Evolutionary conservation across 2,797 vertebrate genomes (phyloP).

Genomic region (Thalassophryne amazonica): DNA sequence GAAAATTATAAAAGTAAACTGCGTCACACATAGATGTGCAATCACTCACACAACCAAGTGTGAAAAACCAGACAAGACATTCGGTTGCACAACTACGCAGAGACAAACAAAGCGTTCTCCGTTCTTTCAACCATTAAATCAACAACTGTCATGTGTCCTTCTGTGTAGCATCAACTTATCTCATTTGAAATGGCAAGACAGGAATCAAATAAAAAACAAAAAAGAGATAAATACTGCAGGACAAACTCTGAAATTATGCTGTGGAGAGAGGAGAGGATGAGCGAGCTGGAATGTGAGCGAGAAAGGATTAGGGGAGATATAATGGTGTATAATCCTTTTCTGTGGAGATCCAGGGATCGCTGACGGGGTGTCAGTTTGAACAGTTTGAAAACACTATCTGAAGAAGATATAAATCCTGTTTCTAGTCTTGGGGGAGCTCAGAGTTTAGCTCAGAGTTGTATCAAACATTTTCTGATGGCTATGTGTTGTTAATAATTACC

Average conservation of each 20-base stretch:
- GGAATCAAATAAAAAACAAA: conserved; percentile 2
- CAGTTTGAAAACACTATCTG: conserved; percentile 20
- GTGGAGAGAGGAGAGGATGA: not conserved
- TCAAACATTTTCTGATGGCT: too few species aligned
- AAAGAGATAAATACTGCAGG: conserved; percentile 7
- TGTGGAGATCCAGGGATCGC: conserved; percentile 30
- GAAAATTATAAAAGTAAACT: conserved; percentile 33
- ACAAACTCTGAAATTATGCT: not conserved
- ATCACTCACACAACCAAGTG: not conserved
- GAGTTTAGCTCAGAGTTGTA: conserved; percentile 2
- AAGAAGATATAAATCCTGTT: conserved; percentile 23
- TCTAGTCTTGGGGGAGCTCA: conserved; percentile 5
- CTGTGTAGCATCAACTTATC: conserved; percentile 33
- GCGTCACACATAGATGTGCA: not conserved
- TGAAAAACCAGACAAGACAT: not conserved
- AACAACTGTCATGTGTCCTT: conserved; percentile 7
- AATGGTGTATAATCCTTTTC: conserved; percentile 49
- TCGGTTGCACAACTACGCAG: not conserved
- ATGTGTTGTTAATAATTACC: too few species aligned
- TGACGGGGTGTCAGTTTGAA: conserved; percentile 21
- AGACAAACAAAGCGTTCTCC: conserved; percentile 1
- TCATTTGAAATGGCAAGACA: conserved; percentile 5
- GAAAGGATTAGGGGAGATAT: conserved; percentile 46
- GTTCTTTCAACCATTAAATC: not conserved
- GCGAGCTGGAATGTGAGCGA: conserved; percentile 6